Conservation (phyloP, 2,888 invertebrate species). For the Drosophila eohydei region DNA sequence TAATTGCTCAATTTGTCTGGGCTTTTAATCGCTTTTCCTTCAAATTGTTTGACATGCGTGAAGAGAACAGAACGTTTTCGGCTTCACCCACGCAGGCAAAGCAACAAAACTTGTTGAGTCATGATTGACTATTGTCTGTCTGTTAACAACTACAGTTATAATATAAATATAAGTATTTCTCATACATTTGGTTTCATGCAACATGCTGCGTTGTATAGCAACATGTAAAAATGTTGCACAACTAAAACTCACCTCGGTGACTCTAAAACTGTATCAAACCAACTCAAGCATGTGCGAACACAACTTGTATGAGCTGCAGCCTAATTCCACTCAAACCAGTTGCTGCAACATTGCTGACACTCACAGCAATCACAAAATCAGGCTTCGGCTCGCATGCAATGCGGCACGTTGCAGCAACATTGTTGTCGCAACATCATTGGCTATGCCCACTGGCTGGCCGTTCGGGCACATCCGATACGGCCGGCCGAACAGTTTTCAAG, state of each 20-base stretch:
- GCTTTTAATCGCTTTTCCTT: constrained; percentile 15
- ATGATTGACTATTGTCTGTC: constrained; percentile 9
- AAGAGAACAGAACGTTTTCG: constrained; percentile 9
- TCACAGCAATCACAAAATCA: neutral
- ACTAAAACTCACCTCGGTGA: constrained; percentile 29
- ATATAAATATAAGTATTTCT: constrained; percentile 1
- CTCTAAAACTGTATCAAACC: constrained; percentile 12
- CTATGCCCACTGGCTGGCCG: constrained; percentile 21
- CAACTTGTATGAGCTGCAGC: constrained; percentile 15
- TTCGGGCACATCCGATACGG: constrained; percentile 33
- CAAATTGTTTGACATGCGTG: constrained; percentile 9
- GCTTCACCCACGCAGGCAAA: neutral
- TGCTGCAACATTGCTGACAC: constrained; percentile 11
- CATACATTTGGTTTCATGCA: neutral
- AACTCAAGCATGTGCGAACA: constrained; percentile 19
- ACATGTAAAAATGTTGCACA: constrained; percentile 16
- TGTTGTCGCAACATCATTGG: constrained; percentile 60
- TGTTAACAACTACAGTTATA: constrained; percentile 1
- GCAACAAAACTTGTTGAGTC: constrained; percentile 24
- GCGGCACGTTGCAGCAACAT: constrained; percentile 34
- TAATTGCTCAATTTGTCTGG: constrained; percentile 34
- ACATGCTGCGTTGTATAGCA: constrained; percentile 6
- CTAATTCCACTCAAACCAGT: constrained; percentile 24
- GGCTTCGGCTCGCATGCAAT: constrained; percentile 3
- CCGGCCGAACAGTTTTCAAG: constrained; percentile 68